Conservation (phyloP, 1,140 invertebrate genomes). For the Penaeus japonicus region DNA sequence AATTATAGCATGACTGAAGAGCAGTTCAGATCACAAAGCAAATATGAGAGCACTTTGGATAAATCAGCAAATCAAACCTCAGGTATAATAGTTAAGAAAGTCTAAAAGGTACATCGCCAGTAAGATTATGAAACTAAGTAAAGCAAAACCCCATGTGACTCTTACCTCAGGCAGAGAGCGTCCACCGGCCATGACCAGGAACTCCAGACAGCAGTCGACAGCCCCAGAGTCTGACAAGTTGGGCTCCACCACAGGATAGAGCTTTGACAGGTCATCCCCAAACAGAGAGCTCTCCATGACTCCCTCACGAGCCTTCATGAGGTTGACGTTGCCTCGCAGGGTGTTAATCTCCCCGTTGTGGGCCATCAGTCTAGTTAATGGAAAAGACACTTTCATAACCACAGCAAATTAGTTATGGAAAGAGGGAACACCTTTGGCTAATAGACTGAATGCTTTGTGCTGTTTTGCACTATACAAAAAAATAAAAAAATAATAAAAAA, state of each 20-base stretch:
- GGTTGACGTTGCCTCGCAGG: constrained; percentile 95
- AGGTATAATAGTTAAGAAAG: too few relatives aligned
- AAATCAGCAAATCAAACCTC: too few relatives aligned
- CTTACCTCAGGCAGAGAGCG: constrained; percentile 86
- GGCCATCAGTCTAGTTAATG: constrained; percentile 80
- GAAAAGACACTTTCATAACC: constrained; percentile 17
- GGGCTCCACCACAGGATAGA: constrained; percentile 98
- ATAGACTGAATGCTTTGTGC: not conserved
- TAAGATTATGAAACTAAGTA: not conserved
- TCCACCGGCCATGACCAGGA: constrained; percentile 91
- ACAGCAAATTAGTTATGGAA: not conserved
- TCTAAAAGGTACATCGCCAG: not conserved
- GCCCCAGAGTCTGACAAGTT: constrained; percentile 97
- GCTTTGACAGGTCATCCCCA: constrained; percentile 80
- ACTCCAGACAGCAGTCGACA: constrained; percentile 97
- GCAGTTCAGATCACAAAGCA: not conserved
- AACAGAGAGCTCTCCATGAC: constrained; percentile 91
- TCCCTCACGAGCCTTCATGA: constrained; percentile 98
- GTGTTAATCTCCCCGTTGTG: constrained; percentile 99
- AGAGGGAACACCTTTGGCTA: not conserved
- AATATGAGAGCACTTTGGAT: too few relatives aligned
- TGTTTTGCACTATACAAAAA: not conserved
- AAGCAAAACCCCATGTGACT: not conserved
- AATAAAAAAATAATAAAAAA: too few relatives aligned
- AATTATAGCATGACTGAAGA: not conserved